Evolutionary conservation across 2,113 vertebrate species (phyloP).

Genomic region (Lipotes vexillifer): DNA sequence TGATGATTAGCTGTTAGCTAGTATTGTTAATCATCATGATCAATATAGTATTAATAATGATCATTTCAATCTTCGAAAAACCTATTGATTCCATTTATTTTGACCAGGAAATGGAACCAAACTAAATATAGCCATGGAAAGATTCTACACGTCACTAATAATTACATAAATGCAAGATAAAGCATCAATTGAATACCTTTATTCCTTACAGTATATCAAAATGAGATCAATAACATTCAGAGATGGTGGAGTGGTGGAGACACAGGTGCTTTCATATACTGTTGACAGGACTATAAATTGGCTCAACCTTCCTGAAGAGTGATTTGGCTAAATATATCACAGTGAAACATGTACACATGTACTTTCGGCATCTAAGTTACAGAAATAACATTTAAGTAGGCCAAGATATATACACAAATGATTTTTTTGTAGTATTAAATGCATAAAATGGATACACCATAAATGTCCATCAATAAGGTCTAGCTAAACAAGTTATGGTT

Average conservation of each 20-base stretch:
- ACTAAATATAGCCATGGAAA: background rate
- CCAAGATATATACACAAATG: background rate
- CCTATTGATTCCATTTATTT: background rate
- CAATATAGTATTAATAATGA: background rate
- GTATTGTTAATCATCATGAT: background rate
- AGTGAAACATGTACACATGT: background rate
- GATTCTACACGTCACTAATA: background rate
- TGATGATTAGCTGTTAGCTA: background rate
- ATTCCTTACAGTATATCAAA: background rate
- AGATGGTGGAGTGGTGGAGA: accelerated
- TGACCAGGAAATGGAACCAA: background rate
- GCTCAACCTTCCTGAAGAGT: background rate
- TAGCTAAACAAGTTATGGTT: background rate
- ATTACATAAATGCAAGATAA: background rate
- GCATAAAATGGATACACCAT: background rate
- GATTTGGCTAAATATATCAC: background rate
- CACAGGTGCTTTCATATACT: accelerated
- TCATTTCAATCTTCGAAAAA: background rate
- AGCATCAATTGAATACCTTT: background rate
- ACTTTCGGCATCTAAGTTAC: background rate
- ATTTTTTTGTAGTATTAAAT: background rate
- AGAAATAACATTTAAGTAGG: background rate
- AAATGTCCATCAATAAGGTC: background rate
- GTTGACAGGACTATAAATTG: background rate
- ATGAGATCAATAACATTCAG: accelerated